Percentiles rank a stretch among this genome's conserved stretches.
Evolutionary conservation across 2,888 invertebrate genomes (phyloP).

Genomic region (Onchidella celtica): DNA sequence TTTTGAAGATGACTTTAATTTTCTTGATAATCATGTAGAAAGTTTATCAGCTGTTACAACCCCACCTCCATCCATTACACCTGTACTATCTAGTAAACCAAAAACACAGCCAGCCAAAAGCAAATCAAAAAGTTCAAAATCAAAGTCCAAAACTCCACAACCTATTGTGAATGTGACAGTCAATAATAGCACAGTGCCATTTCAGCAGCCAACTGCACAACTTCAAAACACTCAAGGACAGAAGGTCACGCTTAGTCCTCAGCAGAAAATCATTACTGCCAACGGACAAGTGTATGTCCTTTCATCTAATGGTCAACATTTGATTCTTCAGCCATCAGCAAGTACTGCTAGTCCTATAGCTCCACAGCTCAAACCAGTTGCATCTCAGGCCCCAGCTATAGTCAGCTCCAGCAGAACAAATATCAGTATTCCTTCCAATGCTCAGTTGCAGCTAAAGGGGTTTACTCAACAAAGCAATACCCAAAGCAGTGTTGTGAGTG

Average conservation of each 20-base stretch:
- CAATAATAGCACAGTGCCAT: slow-evolving; percentile 1
- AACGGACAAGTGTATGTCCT: slow-evolving; percentile 46
- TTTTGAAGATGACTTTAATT: slow-evolving; percentile 44
- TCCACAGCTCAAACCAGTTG: slow-evolving; percentile 11
- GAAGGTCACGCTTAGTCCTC: slow-evolving; percentile 33
- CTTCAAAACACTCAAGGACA: slow-evolving; percentile 35
- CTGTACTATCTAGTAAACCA: slow-evolving; percentile 23
- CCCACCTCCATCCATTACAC: slow-evolving; percentile 12
- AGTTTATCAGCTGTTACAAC: slow-evolving; percentile 13
- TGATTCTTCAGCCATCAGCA: slow-evolving; percentile 30
- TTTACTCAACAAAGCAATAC: background rate
- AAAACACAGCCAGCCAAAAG: slow-evolving; percentile 18
- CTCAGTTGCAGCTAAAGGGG: background rate
- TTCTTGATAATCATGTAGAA: slow-evolving; percentile 3
- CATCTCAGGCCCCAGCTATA: background rate
- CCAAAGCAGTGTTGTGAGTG: background rate
- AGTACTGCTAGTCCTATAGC: slow-evolving; percentile 15
- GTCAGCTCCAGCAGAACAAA: background rate
- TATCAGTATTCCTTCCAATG: background rate
- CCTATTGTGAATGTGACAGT: slow-evolving; percentile 23
- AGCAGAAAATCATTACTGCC: slow-evolving; percentile 34
- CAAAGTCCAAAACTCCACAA: slow-evolving; percentile 9
- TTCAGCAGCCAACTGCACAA: slow-evolving; percentile 14
- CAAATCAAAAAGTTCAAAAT: slow-evolving; percentile 35
- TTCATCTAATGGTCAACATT: slow-evolving; percentile 36